Evolutionary conservation across 2,797 vertebrate species (phyloP), one percentile per base, ranked within the genome.

Genomic region (Leptodactylus fallax): DNA sequence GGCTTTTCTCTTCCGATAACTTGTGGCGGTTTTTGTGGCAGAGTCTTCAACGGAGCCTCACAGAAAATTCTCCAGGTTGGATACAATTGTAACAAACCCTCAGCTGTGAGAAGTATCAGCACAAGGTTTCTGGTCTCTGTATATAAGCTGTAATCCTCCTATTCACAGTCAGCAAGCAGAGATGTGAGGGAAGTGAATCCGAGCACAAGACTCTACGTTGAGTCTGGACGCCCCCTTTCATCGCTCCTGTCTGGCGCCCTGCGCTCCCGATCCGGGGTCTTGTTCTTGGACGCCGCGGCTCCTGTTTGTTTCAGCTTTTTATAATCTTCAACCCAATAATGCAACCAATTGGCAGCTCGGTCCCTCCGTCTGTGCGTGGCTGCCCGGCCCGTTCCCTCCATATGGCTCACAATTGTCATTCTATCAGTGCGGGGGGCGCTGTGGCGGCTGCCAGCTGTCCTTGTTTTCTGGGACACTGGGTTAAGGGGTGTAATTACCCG

Each of bases 401-500:
- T 58, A 60, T 53, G 25, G 27, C 47, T 27, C 55, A 13, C n/a
- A 79, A 21, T 19, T 79, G 53, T 79, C 23, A 17, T 79, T 36
- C 55, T 58, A 27, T 58, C 16, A 27, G 12, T 13, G 8, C 2
- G 17, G 45, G 56, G 7, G 3, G 56, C 19, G 10, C 16, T 19
- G 55, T 3, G 25, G 55, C 78, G 21, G 55, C 7, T 53, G 16
- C 78, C 78, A 61, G 78, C 78, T 80, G 78, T 80, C 78, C 27
- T 19, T 79, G 78, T 58, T 79, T 79, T 79, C 78, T 27, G 78
- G 53, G 23, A 79, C 77, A 56, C 5, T 56, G 77, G 77, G 78
- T 60, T 19, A 21, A 6, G 7, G 25, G 36, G 78, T 80, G 78
- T 60, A 80, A 80, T 60, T 80, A 61, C 56, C 56, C 56, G 13